Percentiles rank a stretch among this genome's conserved stretches.
Conservation (phyloP, 53 echinoderm and acorn worm genomes). For the Hippasteria phrygiana region DNA sequence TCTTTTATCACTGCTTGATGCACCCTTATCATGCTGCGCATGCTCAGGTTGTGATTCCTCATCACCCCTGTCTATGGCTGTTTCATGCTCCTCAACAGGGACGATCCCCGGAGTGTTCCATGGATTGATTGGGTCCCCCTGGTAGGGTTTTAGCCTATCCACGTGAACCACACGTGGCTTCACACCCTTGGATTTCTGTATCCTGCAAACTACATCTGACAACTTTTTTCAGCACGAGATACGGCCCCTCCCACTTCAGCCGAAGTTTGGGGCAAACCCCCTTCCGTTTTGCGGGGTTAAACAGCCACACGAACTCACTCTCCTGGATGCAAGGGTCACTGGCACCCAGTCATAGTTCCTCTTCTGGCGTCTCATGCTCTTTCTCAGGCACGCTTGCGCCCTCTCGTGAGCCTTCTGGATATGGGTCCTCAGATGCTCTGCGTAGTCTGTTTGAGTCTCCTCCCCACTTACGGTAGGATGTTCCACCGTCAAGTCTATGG, state of each 20-base stretch:
- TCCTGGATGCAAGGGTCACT: background rate
- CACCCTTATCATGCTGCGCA: no score
- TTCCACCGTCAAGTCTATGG: no score
- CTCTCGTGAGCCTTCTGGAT: constrained; percentile 14
- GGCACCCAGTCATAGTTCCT: background rate
- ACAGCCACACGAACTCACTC: background rate
- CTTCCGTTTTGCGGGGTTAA: background rate
- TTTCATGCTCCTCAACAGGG: no score
- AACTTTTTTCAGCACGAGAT: background rate
- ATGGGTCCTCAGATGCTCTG: background rate
- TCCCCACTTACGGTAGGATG: no score
- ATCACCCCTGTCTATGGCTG: no score
- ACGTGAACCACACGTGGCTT: background rate
- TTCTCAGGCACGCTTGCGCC: background rate
- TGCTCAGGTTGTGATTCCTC: no score
- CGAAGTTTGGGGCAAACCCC: background rate
- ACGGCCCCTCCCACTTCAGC: constrained; percentile 24
- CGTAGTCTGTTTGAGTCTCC: background rate
- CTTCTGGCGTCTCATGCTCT: background rate
- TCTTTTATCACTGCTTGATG: no score
- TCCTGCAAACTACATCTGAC: constrained; percentile 9
- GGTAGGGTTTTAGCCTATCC: constrained; percentile 3
- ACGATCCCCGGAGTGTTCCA: no score
- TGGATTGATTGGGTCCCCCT: background rate
- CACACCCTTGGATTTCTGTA: background rate